A percentile compares a stretch with the other conserved stretches of the same genome.
These are phyloP conservation scores for Listronotus bonariensis DNA, from an alignment of 1,140 invertebrate genomes.

Conservation along the genomic window DNA sequence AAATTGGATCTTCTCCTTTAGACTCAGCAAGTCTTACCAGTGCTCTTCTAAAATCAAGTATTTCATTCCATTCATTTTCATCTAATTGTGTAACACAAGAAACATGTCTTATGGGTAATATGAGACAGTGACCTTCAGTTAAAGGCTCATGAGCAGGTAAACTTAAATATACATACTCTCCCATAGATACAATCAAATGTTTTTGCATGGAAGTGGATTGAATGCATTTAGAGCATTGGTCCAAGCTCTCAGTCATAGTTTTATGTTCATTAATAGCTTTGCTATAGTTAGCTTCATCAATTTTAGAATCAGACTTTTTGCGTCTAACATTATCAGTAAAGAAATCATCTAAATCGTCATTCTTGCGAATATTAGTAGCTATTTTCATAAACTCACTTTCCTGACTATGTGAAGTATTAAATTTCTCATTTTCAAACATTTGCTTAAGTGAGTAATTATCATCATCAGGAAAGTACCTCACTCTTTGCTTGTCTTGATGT, in stretches of 20 bases:
- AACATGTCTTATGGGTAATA: slow-evolving; percentile 83
- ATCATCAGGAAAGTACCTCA: slow-evolving; percentile 89
- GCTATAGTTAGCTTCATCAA: slow-evolving; percentile 66
- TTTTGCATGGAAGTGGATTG: slow-evolving; percentile 81
- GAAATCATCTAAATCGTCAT: slow-evolving; percentile 85
- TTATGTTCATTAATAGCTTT: slow-evolving; percentile 76
- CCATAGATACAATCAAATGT: slow-evolving; percentile 84
- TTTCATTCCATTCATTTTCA: slow-evolving; percentile 92
- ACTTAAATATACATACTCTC: slow-evolving; percentile 79
- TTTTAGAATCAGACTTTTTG: slow-evolving; percentile 65
- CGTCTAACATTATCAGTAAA: slow-evolving; percentile 76
- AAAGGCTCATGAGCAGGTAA: slow-evolving; percentile 80
- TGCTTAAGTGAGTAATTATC: slow-evolving; percentile 84
- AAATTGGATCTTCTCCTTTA: slow-evolving; percentile 79
- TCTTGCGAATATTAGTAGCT: slow-evolving; percentile 69
- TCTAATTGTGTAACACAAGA: slow-evolving; percentile 79
- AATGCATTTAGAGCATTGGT: slow-evolving; percentile 82
- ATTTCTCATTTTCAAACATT: slow-evolving; percentile 91
- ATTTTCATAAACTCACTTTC: slow-evolving; percentile 80
- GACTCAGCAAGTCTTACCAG: slow-evolving; percentile 78
- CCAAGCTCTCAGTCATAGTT: slow-evolving; percentile 69
- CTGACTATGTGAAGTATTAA: slow-evolving; percentile 78
- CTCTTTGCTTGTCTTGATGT: slow-evolving; percentile 72
- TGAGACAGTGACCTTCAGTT: slow-evolving; percentile 84
- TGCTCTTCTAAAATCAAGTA: slow-evolving; percentile 75